Percentiles rank a stretch among this genome's conserved stretches.
Evolutionary conservation across 2,888 invertebrate species (phyloP).

Genomic region (Eupelmus urozonus): DNA sequence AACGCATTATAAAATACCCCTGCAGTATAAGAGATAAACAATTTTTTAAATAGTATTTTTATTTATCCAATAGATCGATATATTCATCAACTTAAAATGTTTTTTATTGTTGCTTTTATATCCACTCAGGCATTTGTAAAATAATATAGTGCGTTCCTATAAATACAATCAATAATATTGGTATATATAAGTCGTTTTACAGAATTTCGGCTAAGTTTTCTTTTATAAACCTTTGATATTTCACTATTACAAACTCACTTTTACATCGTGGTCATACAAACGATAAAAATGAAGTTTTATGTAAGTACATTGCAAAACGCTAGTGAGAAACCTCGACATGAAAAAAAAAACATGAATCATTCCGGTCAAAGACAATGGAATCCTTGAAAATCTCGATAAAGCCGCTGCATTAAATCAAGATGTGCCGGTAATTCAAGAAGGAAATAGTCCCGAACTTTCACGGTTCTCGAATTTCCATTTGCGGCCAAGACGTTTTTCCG

Average conservation of each 20-base stretch:
- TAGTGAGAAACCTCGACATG: slow-evolving; percentile 46
- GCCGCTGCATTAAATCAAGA: slow-evolving; percentile 51
- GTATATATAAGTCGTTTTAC: no score
- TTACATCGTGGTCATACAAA: background rate
- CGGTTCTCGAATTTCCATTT: slow-evolving; percentile 44
- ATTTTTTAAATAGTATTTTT: no score
- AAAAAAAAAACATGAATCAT: slow-evolving; percentile 45
- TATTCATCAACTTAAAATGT: no score
- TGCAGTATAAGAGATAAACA: no score
- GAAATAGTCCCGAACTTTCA: slow-evolving; percentile 47
- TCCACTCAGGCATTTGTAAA: no score
- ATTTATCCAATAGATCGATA: no score
- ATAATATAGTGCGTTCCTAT: no score
- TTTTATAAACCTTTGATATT: background rate
- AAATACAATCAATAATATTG: no score
- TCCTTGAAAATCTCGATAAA: slow-evolving; percentile 57
- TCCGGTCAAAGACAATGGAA: slow-evolving; percentile 49
- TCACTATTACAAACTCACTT: background rate
- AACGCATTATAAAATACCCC: no score
- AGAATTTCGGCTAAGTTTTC: background rate
- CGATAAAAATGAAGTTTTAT: slow-evolving; percentile 35
- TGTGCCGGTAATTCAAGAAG: slow-evolving; percentile 51
- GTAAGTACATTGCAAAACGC: slow-evolving; percentile 47
- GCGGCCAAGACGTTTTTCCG: background rate
- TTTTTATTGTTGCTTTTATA: no score